Percentiles rank a stretch among this genome's conserved stretches.
Conservation (phyloP, 2,113 vertebrate genomes). For the Sebastes fasciatus region DNA sequence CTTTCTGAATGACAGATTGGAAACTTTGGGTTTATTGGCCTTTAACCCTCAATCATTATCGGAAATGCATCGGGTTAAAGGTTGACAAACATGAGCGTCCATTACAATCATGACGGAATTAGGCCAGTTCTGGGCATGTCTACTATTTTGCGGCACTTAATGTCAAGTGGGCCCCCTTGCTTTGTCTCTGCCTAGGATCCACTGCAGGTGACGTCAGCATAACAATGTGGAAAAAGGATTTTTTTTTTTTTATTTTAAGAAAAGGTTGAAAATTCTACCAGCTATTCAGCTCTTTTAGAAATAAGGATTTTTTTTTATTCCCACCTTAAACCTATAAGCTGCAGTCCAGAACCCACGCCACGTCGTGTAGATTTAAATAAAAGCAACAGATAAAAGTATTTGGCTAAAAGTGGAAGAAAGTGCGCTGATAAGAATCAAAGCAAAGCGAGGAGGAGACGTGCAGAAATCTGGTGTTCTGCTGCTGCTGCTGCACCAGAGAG, state of each 20-base stretch:
- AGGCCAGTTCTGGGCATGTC: conserved; percentile 60
- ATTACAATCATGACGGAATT: conserved; percentile 64
- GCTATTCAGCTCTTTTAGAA: conserved; percentile 28
- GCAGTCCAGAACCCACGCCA: conserved; percentile 9
- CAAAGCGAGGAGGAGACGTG: conserved; percentile 31
- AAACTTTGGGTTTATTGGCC: conserved; percentile 57
- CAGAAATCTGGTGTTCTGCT: conserved; percentile 9
- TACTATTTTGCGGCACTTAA: conserved; percentile 65
- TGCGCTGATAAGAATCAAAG: conserved; percentile 21
- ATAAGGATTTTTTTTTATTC: neutral
- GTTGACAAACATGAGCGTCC: conserved; percentile 70
- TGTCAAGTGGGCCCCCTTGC: conserved; percentile 67
- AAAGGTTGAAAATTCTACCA: conserved; percentile 18
- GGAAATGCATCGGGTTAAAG: conserved; percentile 72
- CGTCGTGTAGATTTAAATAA: conserved; percentile 44
- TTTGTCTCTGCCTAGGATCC: conserved; percentile 56
- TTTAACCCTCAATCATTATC: conserved; percentile 54
- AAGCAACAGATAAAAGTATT: conserved; percentile 61
- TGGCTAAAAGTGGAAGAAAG: conserved; percentile 15
- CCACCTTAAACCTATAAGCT: conserved; percentile 39
- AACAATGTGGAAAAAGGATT: conserved; percentile 38
- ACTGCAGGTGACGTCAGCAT: conserved; percentile 69
- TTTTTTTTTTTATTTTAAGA: neutral
- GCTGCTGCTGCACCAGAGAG: neutral
- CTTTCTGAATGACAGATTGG: conserved; percentile 45